Evolutionary conservation across 2,888 invertebrate genomes (phyloP), one percentile per base, ranked within the genome.

Genomic region (Plusia festucae): DNA sequence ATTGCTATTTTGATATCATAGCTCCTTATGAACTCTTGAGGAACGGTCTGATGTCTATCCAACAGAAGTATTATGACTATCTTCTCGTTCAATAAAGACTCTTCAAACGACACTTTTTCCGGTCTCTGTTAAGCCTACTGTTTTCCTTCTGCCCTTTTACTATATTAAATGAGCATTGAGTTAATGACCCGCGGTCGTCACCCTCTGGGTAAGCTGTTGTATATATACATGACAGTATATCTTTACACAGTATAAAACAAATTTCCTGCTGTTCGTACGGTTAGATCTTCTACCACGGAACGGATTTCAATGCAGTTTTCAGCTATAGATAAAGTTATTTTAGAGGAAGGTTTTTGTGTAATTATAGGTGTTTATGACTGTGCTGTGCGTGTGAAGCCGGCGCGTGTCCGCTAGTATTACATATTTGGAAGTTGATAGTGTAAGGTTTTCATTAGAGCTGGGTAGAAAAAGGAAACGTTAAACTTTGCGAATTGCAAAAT

Each of bases 91-190:
- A 71, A 68, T 73, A 56, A 67, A 57, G 20, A 34, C 52, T 7
- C 49, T 55, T 51, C 40, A 67, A 62, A 55, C 34, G 64, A 55
- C 53, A 59, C 46, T 74, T 74, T 78, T 79, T 72, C 61, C 53
- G 55, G 58, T 51, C 9, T 22, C 52, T 20, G 30, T 52, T 73
- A 75, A 75, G 68, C 59, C 63, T 24, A 58, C 63, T 68, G 60
- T 70, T 81, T 70, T 70, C 73, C 60, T 67, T 72, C 49, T 53
- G 24, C 53, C 59, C 56, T 68, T 60, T 22, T n/a, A 72, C 70
- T 73, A 59, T 78, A 81, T 81, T 66, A 72, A 79, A 79, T 75
- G 70, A 65, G 70, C 67, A 73, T 76, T 63, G 66, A 75, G 78
- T 64, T 81, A 76, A 79, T 75, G 81, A 81, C 66, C 53, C 40